Percentiles rank a stretch among this genome's conserved stretches.
Evolutionary conservation across 2,113 vertebrate species (phyloP).

Genomic region (Tapirus terrestris): DNA sequence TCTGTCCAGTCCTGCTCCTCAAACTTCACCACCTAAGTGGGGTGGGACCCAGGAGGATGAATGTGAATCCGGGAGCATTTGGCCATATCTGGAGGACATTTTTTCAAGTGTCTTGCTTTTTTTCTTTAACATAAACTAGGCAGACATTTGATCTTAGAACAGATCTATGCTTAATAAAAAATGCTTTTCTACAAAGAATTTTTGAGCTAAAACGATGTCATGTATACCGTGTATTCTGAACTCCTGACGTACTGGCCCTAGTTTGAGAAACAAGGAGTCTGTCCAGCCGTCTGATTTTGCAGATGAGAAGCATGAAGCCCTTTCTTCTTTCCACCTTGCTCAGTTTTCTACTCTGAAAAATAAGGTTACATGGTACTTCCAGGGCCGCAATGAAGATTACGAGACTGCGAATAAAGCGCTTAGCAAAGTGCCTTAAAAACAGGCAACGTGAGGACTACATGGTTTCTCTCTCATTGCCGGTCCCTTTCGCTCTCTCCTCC

Average conservation of each 20-base stretch:
- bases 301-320: not conserved
- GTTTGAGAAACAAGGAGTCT: not conserved
- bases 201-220: not conserved
- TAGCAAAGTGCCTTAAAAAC: not conserved
- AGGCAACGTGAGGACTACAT: accelerated
- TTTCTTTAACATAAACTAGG: not conserved
- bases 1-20: not conserved
- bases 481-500: accelerated
- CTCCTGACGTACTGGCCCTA: not conserved
- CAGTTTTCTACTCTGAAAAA: not conserved
- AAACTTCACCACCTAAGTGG: not conserved
- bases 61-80: not conserved
- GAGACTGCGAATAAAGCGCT: not conserved
- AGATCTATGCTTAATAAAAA: not conserved
- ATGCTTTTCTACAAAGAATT: not conserved
- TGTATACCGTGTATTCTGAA: not conserved
- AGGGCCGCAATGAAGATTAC: not conserved
- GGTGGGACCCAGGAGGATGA: not conserved
- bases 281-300: not conserved
- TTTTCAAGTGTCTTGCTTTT: not conserved
- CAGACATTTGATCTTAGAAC: not conserved
- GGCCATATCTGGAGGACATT: not conserved
- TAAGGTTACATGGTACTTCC: not conserved
- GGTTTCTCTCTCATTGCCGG: accelerated
- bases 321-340: not conserved